Conservation (phyloP, 2,113 vertebrate species). For the Tachysurus vachellii region DNA sequence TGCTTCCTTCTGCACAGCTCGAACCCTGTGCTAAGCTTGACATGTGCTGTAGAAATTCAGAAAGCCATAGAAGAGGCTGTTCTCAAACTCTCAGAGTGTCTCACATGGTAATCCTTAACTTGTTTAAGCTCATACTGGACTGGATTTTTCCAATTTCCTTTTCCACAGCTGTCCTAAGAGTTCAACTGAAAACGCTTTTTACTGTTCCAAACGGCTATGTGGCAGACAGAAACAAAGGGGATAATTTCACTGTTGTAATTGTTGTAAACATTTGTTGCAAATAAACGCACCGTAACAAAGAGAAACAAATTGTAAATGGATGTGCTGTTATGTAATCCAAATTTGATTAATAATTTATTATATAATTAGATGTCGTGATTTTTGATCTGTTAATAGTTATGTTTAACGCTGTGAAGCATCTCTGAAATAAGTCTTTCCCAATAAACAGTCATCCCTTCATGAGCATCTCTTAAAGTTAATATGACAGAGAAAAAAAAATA, state of each 20-base stretch:
- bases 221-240: background rate
- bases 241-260: background rate
- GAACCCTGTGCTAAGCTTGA: background rate
- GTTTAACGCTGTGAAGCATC: background rate
- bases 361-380: background rate
- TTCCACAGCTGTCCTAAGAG: conserved; percentile 2
- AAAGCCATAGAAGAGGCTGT: background rate
- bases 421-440: background rate
- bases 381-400: background rate
- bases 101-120: conserved; percentile 13
- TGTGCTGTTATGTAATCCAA: background rate
- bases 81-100: background rate
- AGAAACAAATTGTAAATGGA: background rate
- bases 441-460: background rate
- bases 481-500: background rate
- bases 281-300: background rate
- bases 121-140: background rate
- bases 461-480: background rate
- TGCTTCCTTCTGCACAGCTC: background rate
- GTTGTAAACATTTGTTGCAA: background rate
- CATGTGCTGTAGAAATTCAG: background rate
- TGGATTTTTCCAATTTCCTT: conserved; percentile 8
- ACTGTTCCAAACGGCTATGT: background rate
- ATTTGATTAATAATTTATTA: background rate
- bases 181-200: background rate